Evolutionary conservation across 2,113 vertebrate species (phyloP).

Genomic region (Colinus virginianus): DNA sequence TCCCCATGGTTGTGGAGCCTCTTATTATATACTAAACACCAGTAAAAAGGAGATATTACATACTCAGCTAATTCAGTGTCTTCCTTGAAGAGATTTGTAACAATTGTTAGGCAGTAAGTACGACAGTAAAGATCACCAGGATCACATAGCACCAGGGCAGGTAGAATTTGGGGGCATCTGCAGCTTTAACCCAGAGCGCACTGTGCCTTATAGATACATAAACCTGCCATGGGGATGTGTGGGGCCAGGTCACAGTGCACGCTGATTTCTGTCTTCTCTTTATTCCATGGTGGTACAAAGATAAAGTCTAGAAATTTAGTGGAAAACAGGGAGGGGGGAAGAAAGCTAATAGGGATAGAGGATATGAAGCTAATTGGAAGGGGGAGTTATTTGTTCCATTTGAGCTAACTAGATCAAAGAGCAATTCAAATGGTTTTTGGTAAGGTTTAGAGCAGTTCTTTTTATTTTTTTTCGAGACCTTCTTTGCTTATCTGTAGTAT

Average conservation of each 20-base stretch:
- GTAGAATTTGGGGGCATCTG: neutral
- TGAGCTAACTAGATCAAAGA: slow-evolving; percentile 66
- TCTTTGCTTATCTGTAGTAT: slow-evolving; percentile 52
- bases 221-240: neutral
- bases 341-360: slow-evolving; percentile 31
- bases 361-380: slow-evolving; percentile 54
- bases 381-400: slow-evolving; percentile 58
- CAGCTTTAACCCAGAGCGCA: neutral
- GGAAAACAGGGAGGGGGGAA: neutral
- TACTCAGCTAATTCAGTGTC: accelerated
- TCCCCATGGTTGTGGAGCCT: neutral
- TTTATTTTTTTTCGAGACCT: neutral
- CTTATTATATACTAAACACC: neutral
- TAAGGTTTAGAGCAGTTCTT: slow-evolving; percentile 35
- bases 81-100: neutral
- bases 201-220: neutral
- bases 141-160: neutral
- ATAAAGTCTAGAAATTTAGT: slow-evolving; percentile 14
- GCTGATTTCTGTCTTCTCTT: neutral
- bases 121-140: neutral
- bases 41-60: neutral
- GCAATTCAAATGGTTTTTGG: slow-evolving; percentile 36
- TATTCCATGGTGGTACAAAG: neutral
- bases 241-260: neutral
- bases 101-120: neutral